These are phyloP conservation scores for Ectemnius continuus DNA, from an alignment of 2,888 invertebrate species.

Conservation along the genomic window DNA sequence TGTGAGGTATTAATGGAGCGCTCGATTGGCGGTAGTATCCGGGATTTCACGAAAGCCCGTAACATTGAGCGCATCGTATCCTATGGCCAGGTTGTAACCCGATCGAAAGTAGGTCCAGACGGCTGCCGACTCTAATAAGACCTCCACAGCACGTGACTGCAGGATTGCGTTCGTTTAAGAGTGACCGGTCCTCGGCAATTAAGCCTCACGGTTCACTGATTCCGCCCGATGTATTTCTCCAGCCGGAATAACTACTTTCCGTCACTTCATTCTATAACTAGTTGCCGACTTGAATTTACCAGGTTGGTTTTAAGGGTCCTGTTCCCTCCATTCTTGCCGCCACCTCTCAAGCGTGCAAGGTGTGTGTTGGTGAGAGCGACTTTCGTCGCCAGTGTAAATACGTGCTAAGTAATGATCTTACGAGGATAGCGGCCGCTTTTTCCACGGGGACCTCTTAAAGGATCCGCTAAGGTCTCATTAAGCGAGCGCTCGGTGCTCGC, in stretches of 20 bases:
- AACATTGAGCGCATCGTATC: neutral
- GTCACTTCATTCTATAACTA: neutral
- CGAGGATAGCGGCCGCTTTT: slow-evolving; percentile 20
- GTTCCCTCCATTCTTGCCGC: slow-evolving; percentile 4
- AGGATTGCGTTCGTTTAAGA: neutral
- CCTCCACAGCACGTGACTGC: neutral
- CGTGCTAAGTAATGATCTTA: slow-evolving; percentile 28
- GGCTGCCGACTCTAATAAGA: neutral
- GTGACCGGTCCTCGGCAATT: neutral
- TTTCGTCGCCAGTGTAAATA: slow-evolving; percentile 13
- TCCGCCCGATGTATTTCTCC: neutral
- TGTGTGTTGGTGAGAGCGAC: neutral
- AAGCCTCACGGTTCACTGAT: neutral
- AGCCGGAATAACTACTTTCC: too few relatives aligned
- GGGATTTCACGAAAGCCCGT: too few relatives aligned
- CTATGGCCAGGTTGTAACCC: neutral
- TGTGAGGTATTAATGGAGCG: too few relatives aligned
- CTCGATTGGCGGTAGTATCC: too few relatives aligned
- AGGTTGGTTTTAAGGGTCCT: slow-evolving; percentile 1
- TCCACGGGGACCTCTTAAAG: slow-evolving; percentile 23
- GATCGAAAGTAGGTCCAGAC: slow-evolving; percentile 10
- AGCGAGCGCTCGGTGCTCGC: slow-evolving; percentile 12
- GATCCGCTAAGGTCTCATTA: slow-evolving; percentile 37
- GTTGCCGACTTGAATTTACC: slow-evolving; percentile 11
- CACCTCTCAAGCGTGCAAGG: too few relatives aligned